Conservation (phyloP, 2,888 invertebrate genomes). For the Brenthis ino region DNA sequence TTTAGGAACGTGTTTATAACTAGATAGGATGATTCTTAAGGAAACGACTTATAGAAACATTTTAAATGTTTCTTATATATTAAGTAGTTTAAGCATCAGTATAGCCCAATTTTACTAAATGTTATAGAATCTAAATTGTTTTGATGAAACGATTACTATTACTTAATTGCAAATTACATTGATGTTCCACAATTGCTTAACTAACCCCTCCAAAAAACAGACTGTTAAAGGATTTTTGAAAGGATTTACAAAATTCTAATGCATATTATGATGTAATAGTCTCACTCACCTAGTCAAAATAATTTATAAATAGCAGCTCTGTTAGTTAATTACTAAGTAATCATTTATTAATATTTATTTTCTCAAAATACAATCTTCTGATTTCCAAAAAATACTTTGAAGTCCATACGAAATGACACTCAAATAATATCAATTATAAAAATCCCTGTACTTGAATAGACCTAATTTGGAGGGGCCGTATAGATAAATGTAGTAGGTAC, state of each 20-base stretch:
- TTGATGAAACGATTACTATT: conserved; percentile 1
- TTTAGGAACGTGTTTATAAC: conserved; percentile 10
- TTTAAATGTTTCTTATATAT: conserved; percentile 3
- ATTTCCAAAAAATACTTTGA: too few relatives aligned
- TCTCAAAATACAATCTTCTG: too few relatives aligned
- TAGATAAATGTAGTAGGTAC: not conserved
- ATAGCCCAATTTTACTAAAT: conserved; percentile 12
- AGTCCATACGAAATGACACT: too few relatives aligned
- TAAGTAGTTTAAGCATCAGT: conserved; percentile 14
- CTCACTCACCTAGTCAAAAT: not conserved
- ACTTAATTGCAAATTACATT: conserved; percentile 13
- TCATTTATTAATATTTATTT: too few relatives aligned
- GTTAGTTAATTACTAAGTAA: too few relatives aligned
- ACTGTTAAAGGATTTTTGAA: conserved; percentile 10
- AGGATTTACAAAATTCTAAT: conserved; percentile 10
- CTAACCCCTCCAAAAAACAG: conserved; percentile 6
- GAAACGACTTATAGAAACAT: conserved; percentile 13
- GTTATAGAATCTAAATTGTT: conserved; percentile 2
- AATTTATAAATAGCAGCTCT: not conserved
- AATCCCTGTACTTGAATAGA: not conserved
- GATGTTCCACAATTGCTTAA: conserved; percentile 8
- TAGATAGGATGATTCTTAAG: conserved; percentile 22
- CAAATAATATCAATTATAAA: too few relatives aligned
- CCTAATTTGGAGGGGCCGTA: conserved; percentile 12
- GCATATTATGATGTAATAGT: not conserved